Evolutionary conservation across 2,113 vertebrate genomes (phyloP).

Genomic region (Coreoperca whiteheadi): DNA sequence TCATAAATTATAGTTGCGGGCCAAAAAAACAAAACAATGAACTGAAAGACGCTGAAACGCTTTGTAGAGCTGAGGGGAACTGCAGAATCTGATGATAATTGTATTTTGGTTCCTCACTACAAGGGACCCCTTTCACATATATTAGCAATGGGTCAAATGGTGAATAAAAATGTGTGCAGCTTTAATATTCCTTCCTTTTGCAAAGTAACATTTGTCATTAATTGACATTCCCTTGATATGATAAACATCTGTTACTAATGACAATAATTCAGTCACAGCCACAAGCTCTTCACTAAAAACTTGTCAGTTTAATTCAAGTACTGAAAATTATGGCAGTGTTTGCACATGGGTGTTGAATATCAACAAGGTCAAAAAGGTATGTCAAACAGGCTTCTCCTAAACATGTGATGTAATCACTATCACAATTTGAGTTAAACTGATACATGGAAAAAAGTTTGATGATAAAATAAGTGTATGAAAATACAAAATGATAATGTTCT

Average conservation of each 20-base stretch:
- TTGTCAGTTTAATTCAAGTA: slow-evolving; percentile 55
- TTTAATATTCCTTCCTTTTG: neutral
- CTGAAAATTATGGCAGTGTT: slow-evolving; percentile 47
- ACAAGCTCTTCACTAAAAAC: slow-evolving; percentile 15
- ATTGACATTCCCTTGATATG: neutral
- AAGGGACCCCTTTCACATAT: neutral
- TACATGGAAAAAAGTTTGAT: neutral
- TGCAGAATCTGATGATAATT: too few relatives aligned
- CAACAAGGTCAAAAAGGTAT: slow-evolving; percentile 23
- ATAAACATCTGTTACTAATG: neutral
- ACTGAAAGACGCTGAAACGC: too few relatives aligned
- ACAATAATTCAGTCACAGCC: slow-evolving; percentile 13
- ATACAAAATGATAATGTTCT: neutral
- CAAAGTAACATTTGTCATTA: neutral
- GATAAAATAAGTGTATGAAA: slow-evolving; percentile 28
- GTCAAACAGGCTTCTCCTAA: neutral
- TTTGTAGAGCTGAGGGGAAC: too few relatives aligned
- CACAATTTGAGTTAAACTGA: slow-evolving; percentile 7
- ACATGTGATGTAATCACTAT: neutral
- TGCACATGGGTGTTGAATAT: slow-evolving; percentile 33
- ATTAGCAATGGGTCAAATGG: too few relatives aligned
- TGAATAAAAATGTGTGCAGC: too few relatives aligned
- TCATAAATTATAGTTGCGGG: too few relatives aligned
- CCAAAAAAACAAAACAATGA: too few relatives aligned
- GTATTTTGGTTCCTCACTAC: neutral